phyloP scores from a whole-genome alignment of 2,797 vertebrate genomes.

The Falco concolor region DNA sequence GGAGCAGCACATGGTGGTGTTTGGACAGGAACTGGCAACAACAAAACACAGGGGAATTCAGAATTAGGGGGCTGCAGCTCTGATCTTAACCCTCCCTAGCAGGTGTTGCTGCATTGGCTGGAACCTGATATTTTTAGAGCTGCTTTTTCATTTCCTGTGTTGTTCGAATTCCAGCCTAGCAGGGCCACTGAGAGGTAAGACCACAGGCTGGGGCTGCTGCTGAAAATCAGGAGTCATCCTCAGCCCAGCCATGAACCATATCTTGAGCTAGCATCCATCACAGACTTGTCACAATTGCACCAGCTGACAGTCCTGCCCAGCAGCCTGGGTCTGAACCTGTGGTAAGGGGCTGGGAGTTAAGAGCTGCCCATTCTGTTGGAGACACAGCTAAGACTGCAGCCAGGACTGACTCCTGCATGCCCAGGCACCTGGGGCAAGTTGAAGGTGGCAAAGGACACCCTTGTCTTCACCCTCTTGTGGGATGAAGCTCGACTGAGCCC shows the following conservation, averaged over 20 bases:
- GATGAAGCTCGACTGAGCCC: neutral
- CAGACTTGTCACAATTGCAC: neutral
- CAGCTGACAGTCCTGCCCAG: neutral
- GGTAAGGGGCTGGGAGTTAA: neutral
- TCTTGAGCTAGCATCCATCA: neutral
- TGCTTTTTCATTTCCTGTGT: neutral
- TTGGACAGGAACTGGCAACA: neutral
- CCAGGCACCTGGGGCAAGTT: neutral
- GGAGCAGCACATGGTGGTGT: neutral
- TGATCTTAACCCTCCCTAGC: neutral
- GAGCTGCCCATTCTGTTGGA: neutral
- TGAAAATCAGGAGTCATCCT: neutral
- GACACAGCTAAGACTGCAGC: neutral
- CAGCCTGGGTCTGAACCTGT: neutral
- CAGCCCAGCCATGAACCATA: neutral
- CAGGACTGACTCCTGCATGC: neutral
- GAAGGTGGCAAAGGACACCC: neutral
- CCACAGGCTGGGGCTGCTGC: neutral
- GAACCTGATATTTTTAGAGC: neutral
- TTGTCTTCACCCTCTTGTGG: neutral
- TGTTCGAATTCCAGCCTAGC: neutral
- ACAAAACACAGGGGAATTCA: neutral
- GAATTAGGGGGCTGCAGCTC: neutral
- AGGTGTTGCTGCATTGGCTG: neutral
- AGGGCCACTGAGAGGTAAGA: neutral